Evolutionary conservation across 2,888 invertebrate genomes (phyloP), one percentile per base, ranked within the genome.

Genomic region (Cephus sareptanus): DNA sequence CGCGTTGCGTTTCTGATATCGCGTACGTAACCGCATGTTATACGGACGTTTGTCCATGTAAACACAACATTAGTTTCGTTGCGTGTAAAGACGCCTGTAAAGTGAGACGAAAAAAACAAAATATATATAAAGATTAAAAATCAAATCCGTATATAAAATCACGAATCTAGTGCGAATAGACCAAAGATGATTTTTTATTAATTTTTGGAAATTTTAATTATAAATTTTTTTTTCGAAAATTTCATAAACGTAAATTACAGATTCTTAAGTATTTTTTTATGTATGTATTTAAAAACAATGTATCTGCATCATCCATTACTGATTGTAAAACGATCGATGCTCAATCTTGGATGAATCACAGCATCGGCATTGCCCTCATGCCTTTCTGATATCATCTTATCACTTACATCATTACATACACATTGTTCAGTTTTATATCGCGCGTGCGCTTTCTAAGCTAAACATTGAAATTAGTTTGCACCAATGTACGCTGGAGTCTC

Each of bases 1-100:
- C 75, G 77, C 69, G 75, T 71, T 33, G 12, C 71, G 34, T 34
- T 31, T 34, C 31, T 34, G 71, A 71, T 71, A 71, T 71, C 71
- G 34, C 71, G 3, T 3, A 56, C 56, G 56, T 56, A 56, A 56
- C 56, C 56, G 23, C 23, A 23, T 56, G 23, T 15, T 15, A 2
- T 9, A 56, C 2, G 23, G 9, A 23, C 56, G 56, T 9, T 56
- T 56, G 56, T 56, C 56, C 56, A 15, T 56, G 56, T 56, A 56
- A 56, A 56, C 56, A 56, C 56, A 56, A 56, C 56, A 56, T 23
- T 56, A 56, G 56, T 23, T 56, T 23, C 9, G 23, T 23, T 9
- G 1, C 56, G 56, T 9, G 6, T 9, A 56, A 6, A 13, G 40
- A 40, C 4, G 13, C 4, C 4, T 15, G 15, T 4, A 40, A 1